Evolutionary conservation across 2,797 vertebrate genomes (phyloP), one percentile per base, ranked within the genome.

Genomic region (Zalophus californianus): DNA sequence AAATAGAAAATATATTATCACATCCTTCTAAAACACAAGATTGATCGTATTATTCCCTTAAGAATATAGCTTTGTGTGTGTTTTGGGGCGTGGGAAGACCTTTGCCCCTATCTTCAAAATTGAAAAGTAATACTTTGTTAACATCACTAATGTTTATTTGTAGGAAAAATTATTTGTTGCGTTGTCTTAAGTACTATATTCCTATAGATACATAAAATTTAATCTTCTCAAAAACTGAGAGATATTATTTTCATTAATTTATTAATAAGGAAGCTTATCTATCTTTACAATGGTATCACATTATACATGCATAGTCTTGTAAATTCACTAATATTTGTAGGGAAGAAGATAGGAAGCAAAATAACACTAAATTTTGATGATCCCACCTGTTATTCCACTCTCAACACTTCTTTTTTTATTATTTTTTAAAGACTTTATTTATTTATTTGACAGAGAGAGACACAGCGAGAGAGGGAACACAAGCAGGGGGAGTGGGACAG

Each of bases 331-430:
- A 84, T 44, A 84, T 9, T 64, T 80, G 0, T 77, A 95, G 6
- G 62, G 15, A 90, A 41, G 82, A 96, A 68, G 60, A 89, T 12
- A 73, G 35, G 50, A 86, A 86, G 84, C 32, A 72, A 95, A 79
- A 60, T 64, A n/a, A 79, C 18, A 72, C 35, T 94, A 94, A 93
- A 75, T 79, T 88, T 1, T 54, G 25, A 41, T 72, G 32, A 44
- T 89, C 12, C 12, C 8, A 29, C 15, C 1, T 75, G 27, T 56
- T 44, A n/a, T n/a, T 78, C 29, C 13, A 70, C 14, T 35, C 25
- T 77, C 12, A 87, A 90, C 9, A 14, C 25, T 56, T 50, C 12
- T 16, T 44, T 44, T 9, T 44, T 10, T 9, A 44, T 44, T 44
- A 38, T 44, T 44, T 44, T 44, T 44, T 44, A 44, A 44, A 44